Base-by-base conservation (phyloP, 2,888 invertebrate genomes). In the Clitarchus hookeri region DNA sequence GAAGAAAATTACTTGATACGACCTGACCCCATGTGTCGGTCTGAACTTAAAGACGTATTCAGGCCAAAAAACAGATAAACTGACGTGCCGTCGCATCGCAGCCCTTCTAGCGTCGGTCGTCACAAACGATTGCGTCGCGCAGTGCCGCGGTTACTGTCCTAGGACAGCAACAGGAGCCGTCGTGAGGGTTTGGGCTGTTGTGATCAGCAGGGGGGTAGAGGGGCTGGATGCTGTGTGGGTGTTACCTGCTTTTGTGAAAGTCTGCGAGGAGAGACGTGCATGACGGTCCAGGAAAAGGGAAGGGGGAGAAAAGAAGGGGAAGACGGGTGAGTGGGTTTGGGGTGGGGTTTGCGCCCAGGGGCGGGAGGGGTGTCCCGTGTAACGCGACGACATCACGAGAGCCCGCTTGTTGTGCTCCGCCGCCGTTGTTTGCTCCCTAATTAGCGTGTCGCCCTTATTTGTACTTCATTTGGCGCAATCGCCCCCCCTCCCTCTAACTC, bases 391-490 rank as follows among this genome's bases (percentile, higher is more conserved):
- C 65, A 65, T 65, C 65, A 65, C 65, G 65, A 65, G 65, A 27
- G 53, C 84, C 54, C 48, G 54, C 26, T n/a, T 53, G 84, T 65
- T 65, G 65, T 65, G 65, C 65, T n/a, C n/a, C 54, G 84, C 54
- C 54, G 84, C 84, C 84, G 25, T 54, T 53, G 84, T 54, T 27
- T 36, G 82, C 82, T 19, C 82, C 53, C 84, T 84, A 54, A 53
- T 84, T 84, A 36, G 82, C 82, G 36, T 79, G n/a, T 36, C n/a
- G 86, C 86, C 86, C 86, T 84, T 86, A 86, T 86, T 86, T 86
- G 86, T 83, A 86, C 65, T 86, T 86, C 86, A 86, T 86, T 83
- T 86, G 86, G 44, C 84, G 82, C 84, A 65, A 65, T 65, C 65
- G 65, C 65, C 65, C 48, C 0, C 65, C 19, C 65, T 23, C 65